Percentiles rank a stretch among this genome's conserved stretches.
Conservation (phyloP, 2,888 invertebrate species). For the Pammene aurita region DNA sequence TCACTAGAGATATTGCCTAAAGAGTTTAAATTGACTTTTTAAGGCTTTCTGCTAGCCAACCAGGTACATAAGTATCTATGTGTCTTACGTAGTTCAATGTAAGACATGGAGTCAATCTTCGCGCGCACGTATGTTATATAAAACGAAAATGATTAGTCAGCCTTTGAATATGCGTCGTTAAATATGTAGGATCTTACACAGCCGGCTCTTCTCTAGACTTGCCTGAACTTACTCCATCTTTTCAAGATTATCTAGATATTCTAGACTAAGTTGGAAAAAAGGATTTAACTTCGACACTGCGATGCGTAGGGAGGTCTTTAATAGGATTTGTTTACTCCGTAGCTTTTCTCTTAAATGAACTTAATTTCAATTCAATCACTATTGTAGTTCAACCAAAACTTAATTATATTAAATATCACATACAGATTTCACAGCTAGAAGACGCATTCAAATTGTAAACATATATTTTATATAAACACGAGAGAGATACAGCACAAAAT, state of each 20-base stretch:
- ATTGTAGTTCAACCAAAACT: too few relatives aligned
- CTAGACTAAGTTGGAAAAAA: neutral
- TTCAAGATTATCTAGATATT: neutral
- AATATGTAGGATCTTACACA: neutral
- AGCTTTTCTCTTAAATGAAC: neutral
- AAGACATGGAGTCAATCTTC: too few relatives aligned
- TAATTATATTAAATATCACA: too few relatives aligned
- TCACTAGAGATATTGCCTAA: too few relatives aligned
- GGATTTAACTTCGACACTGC: neutral
- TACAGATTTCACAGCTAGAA: too few relatives aligned
- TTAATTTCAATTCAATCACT: too few relatives aligned
- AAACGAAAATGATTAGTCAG: too few relatives aligned
- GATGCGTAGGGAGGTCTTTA: neutral
- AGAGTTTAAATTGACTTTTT: constrained; percentile 35
- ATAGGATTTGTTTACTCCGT: neutral
- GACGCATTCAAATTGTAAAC: too few relatives aligned
- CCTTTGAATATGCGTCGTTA: neutral
- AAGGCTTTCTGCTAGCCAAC: neutral
- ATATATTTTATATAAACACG: too few relatives aligned
- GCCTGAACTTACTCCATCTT: constrained; percentile 6
- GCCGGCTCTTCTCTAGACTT: neutral
- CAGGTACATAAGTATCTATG: neutral
- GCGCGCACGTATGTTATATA: too few relatives aligned
- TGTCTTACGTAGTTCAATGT: too few relatives aligned
- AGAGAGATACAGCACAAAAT: too few relatives aligned